Percentiles rank a stretch among this genome's conserved stretches.
Conservation (phyloP, 2,113 vertebrate species). For the Microtus pennsylvanicus region DNA sequence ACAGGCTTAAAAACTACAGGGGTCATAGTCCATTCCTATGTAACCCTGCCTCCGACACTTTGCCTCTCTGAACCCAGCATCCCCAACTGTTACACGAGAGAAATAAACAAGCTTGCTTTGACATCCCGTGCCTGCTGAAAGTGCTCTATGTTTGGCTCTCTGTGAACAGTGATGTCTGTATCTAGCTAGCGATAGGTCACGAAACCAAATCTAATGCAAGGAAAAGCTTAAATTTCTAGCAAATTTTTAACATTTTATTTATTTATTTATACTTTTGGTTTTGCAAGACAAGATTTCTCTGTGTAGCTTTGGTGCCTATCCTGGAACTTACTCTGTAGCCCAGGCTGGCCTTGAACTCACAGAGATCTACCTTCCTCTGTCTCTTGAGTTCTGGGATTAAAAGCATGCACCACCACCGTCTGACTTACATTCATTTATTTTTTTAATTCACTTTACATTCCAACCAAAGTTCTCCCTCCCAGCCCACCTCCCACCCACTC, state of each 20-base stretch:
- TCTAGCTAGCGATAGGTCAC: background rate
- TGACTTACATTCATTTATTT: too few relatives aligned
- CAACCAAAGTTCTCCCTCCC: too few relatives aligned
- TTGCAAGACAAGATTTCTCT: too few relatives aligned
- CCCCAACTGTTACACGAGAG: background rate
- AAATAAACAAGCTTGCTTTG: slow-evolving; percentile 20
- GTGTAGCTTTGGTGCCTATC: too few relatives aligned
- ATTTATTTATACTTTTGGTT: too few relatives aligned
- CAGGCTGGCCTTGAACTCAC: too few relatives aligned
- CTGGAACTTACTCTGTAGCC: too few relatives aligned
- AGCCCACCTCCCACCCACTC: too few relatives aligned
- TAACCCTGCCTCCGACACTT: background rate
- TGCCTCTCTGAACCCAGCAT: background rate
- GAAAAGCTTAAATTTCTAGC: slow-evolving; percentile 63
- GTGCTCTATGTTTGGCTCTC: slow-evolving; percentile 28
- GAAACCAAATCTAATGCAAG: slow-evolving; percentile 60
- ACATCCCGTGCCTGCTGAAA: slow-evolving; percentile 33
- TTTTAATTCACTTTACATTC: too few relatives aligned
- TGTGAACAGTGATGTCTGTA: slow-evolving; percentile 61
- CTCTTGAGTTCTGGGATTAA: too few relatives aligned
- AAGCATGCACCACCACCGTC: too few relatives aligned
- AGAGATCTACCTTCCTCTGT: too few relatives aligned
- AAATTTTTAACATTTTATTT: background rate
- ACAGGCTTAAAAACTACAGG: background rate
- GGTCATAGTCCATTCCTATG: background rate